Conservation (phyloP, 53 echinoderm and acorn worm genomes). For the Mesocentrotus franciscanus region DNA sequence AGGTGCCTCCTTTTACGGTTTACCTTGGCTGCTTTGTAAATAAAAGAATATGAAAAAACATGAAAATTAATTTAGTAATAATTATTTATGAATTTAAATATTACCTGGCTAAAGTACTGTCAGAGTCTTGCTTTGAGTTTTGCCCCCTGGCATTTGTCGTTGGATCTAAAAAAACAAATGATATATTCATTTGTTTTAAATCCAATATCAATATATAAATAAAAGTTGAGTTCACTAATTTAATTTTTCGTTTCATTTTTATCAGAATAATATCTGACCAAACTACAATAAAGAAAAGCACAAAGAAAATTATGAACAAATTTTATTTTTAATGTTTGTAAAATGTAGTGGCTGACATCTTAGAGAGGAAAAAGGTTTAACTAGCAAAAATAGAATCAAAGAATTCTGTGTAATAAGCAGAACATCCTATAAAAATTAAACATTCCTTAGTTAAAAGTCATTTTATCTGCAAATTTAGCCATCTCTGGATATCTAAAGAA, state of each 20-base stretch:
- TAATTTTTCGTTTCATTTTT: not conserved
- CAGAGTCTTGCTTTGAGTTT: not conserved
- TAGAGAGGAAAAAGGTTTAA: no score
- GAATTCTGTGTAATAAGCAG: no score
- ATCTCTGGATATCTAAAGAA: no score
- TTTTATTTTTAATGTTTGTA: no score
- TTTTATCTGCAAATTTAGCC: no score
- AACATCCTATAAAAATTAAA: no score
- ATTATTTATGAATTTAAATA: not conserved
- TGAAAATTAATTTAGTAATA: not conserved
- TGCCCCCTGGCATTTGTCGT: not conserved
- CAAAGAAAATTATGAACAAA: no score
- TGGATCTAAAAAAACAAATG: constrained; percentile 3
- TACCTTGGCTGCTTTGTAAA: not conserved
- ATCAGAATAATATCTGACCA: not conserved
- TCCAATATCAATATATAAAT: not conserved
- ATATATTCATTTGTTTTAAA: not conserved
- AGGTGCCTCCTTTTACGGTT: not conserved
- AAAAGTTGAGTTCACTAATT: not conserved
- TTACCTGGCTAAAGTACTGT: constrained; percentile 47
- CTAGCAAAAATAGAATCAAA: no score
- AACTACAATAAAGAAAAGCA: no score
- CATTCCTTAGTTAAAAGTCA: no score
- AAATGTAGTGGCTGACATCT: no score
- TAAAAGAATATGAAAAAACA: no score